Conservation (phyloP, 1,140 invertebrate genomes). For the Theocolax elegans region DNA sequence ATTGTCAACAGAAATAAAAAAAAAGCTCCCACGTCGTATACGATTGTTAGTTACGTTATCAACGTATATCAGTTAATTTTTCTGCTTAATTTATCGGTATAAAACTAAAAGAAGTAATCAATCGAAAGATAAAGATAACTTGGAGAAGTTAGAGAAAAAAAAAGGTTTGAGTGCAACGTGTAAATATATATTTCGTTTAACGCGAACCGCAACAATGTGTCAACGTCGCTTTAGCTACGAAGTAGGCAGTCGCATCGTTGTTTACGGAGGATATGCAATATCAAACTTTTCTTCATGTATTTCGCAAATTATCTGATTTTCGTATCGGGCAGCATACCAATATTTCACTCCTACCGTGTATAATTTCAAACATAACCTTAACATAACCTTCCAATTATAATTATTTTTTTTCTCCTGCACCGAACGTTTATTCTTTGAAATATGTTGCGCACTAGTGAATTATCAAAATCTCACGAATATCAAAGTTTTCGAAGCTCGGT, state of each 20-base stretch:
- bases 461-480: slow-evolving; percentile 84
- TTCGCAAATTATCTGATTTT: background rate
- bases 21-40: background rate
- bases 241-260: background rate
- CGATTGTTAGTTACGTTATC: background rate
- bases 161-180: background rate
- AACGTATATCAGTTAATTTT: background rate
- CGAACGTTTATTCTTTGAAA: too few species aligned
- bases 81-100: background rate
- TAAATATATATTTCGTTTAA: too few species aligned
- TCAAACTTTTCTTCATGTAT: background rate
- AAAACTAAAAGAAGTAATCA: background rate
- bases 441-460: slow-evolving; percentile 77
- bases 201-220: background rate
- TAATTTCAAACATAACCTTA: background rate
- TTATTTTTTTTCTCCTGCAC: too few species aligned
- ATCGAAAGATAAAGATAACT: background rate
- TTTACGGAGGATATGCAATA: background rate
- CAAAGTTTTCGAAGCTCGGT: slow-evolving; percentile 86
- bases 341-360: too few species aligned
- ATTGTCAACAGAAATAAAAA: too few species aligned
- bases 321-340: background rate
- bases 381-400: too few species aligned
- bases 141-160: background rate
- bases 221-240: background rate